phyloP scores from a whole-genome alignment of 1,140 invertebrate genomes.

The Leptinotarsa lineolata region DNA sequence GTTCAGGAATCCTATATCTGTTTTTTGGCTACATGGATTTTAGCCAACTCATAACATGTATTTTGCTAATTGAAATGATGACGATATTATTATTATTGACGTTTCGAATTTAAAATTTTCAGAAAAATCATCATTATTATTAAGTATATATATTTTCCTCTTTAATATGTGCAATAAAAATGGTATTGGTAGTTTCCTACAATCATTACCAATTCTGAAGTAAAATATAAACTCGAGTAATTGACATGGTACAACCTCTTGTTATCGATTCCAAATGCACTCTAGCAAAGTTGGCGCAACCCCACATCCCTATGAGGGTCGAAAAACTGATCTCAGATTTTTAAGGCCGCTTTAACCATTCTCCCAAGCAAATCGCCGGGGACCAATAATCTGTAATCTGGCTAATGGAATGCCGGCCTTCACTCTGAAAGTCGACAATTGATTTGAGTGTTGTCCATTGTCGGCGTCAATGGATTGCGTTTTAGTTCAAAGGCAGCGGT shows the following conservation, averaged over 20 bases:
- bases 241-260: neutral
- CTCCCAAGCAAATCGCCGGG: neutral
- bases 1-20: too few relatives aligned
- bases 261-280: neutral
- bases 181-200: too few relatives aligned
- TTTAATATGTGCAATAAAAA: too few relatives aligned
- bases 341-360: neutral
- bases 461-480: slow-evolving; percentile 7
- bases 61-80: too few relatives aligned
- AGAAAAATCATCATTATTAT: too few relatives aligned
- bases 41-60: too few relatives aligned
- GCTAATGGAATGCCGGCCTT: slow-evolving; percentile 10
- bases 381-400: slow-evolving; percentile 16
- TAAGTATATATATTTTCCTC: too few relatives aligned
- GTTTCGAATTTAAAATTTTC: too few relatives aligned
- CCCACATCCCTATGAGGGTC: neutral
- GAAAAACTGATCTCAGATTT: slow-evolving; percentile 7
- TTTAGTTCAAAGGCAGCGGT: neutral
- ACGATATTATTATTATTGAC: too few relatives aligned
- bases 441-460: slow-evolving; percentile 8
- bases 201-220: too few relatives aligned
- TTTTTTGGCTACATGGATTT: too few relatives aligned
- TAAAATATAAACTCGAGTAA: neutral
- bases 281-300: neutral
- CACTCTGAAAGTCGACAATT: slow-evolving; percentile 12